A percentile compares a stretch with the other conserved stretches of the same genome.
phyloP scores from a whole-genome alignment of 2,797 vertebrate genomes.

The Platyrinchus mystaceus region DNA sequence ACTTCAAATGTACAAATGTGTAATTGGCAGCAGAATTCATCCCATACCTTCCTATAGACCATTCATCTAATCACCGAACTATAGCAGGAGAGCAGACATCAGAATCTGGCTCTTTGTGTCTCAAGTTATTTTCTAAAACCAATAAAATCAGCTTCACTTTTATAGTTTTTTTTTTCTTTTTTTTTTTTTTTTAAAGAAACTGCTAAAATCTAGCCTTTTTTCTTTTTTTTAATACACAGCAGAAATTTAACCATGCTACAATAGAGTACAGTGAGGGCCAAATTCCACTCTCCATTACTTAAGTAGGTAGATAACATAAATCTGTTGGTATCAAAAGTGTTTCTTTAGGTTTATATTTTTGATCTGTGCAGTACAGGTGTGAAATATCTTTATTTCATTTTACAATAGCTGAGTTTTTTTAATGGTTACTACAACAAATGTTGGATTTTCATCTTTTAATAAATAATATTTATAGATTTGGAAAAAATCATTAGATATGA shows the following conservation, averaged over 20 bases:
- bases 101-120: not conserved
- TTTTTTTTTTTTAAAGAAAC: not conserved
- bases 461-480: conserved; percentile 60
- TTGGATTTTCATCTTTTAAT: conserved; percentile 55
- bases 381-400: conserved; percentile 8
- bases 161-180: not conserved
- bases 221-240: not conserved
- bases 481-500: conserved; percentile 59
- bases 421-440: conserved; percentile 20
- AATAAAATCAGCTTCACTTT: not conserved
- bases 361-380: not conserved
- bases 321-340: not conserved
- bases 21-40: conserved; percentile 28
- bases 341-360: conserved; percentile 1
- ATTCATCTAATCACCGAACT: not conserved
- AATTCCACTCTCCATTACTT: not conserved
- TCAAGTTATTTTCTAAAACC: not conserved
- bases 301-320: not conserved
- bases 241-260: not conserved
- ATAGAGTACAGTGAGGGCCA: not conserved
- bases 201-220: not conserved
- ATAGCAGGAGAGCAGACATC: not conserved
- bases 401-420: not conserved
- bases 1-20: not conserved
- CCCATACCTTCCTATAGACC: not conserved